Evolutionary conservation across 1,140 invertebrate genomes (phyloP).

Genomic region (Limonius californicus): DNA sequence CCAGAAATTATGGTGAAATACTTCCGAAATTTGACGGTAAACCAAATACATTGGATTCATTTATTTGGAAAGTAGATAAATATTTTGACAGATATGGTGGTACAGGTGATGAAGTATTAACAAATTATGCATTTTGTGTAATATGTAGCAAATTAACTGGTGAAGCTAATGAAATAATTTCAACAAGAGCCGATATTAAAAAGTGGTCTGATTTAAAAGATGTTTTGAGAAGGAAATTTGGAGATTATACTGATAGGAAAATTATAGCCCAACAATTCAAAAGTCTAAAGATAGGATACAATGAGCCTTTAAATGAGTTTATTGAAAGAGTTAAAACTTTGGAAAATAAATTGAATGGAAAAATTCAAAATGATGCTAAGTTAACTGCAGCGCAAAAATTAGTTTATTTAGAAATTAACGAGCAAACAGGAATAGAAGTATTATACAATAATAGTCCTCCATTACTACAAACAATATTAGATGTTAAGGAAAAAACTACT

Average conservation of each 20-base stretch:
- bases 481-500: background rate
- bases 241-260: conserved; percentile 7
- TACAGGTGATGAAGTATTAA: background rate
- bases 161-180: background rate
- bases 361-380: background rate
- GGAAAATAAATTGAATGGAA: background rate
- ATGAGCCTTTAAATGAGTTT: conserved; percentile 3
- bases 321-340: background rate
- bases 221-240: background rate
- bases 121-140: background rate
- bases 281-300: no score
- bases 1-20: conserved; percentile 1
- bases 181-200: conserved; percentile 1
- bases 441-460: background rate
- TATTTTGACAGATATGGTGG: background rate
- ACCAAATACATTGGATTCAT: background rate
- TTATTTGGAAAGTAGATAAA: conserved; percentile 10
- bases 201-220: background rate
- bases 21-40: conserved; percentile 14
- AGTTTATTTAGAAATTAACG: background rate
- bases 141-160: conserved; percentile 10
- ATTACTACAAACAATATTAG: background rate
- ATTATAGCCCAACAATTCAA: conserved; percentile 5
- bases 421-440: conserved; percentile 2
- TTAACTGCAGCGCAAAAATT: background rate